Base-by-base conservation (phyloP, 2,113 vertebrate genomes). In the Dermatemys mawii region DNA sequence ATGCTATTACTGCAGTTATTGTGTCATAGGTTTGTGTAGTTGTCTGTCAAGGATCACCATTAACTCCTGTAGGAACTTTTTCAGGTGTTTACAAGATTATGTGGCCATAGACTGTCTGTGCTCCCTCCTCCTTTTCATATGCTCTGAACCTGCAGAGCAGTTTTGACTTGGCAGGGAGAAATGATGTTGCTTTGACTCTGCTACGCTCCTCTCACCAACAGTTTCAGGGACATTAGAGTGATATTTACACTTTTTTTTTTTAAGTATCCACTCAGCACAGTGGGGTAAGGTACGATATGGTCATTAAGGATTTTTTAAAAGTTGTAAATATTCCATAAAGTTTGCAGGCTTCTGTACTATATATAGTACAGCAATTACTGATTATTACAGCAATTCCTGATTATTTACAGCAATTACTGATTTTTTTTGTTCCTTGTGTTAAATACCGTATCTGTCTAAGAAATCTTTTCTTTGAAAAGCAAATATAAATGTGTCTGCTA, bases 311-410 rank as follows among this genome's bases (percentile, higher is more conserved):
- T 95, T 63, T 29, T n/a, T 8, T 83, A 48, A 50, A 46, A 91
- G 46, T 1, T 3, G 0, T 5, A 38, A 4, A 0, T 63, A 4
- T 51, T 85, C 35, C 44, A 8, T 79, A 3, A 1, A 2, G 0
- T 46, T 51, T 75, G 21, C 1, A 81, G n/a, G 4, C 55, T 85
- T 87, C 2, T 38, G 54, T 16, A 4, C 54, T 78, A 8, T 51
- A 2, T 89, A 73, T 83, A 32, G 4, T 10, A 35, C 90, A 46
- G 38, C 70, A 84, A 90, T 8, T 14, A 1, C 2, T 48, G 2
- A 0, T 53, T 49, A n/a, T n/a, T 10, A 35, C 90, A 46, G 38
- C 70, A 84, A 90, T 8, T 14, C 1, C 2, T 48, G 2, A 0
- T 53, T n/a, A n/a, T n/a, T n/a, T 10, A n/a, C n/a, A n/a, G n/a